Base-by-base conservation (phyloP, 2,797 vertebrate genomes). In the Liparis tanakae region DNA sequence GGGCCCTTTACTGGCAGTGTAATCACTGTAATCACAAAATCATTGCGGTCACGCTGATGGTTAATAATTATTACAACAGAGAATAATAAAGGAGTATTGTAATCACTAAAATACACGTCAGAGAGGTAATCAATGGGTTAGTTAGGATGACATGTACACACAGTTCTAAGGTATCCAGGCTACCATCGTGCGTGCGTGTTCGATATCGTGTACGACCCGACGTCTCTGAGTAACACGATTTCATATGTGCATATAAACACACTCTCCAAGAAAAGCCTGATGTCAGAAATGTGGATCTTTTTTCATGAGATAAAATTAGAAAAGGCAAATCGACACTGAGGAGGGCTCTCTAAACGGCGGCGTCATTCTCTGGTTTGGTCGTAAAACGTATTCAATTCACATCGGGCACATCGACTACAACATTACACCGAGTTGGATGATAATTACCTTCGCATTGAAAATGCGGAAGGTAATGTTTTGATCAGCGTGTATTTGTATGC, bases 261-360 rank as follows among this genome's bases (percentile, higher is more conserved):
- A 51, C 15, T 70, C 13, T 72, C 46, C 58, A 7, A 22, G 48
- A 57, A 36, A 15, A 55, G n/a, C 72, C 54, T 14, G 22, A 63
- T 60, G 61, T 78, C 46, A 74, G 64, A 54, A 72, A 76, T 68
- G 73, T 20, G 30, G 58, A 34, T 44, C 14, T 56, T 67, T 76
- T 75, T 76, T 51, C 25, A 62, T 36, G 46, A 17, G 39, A 70
- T 81, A 67, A 70, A 74, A 81, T 85, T 78, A 88, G 70, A 74
- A 53, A 64, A 67, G 17, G 13, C 65, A 70, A 30, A 81, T 85
- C 56, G 70, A 48, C 74, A 53, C 67, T 70, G 83, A 78, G 79
- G 70, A 83, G 72, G 73, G 73, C 71, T 41, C 50, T 65, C 70
- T 46, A 44, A 81, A 76, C 75, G 76, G 74, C 83, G 79, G 78